Evolutionary conservation across 2,113 vertebrate species (phyloP), one percentile per base, ranked within the genome.

Genomic region (Poeciliopsis turrubarensis): DNA sequence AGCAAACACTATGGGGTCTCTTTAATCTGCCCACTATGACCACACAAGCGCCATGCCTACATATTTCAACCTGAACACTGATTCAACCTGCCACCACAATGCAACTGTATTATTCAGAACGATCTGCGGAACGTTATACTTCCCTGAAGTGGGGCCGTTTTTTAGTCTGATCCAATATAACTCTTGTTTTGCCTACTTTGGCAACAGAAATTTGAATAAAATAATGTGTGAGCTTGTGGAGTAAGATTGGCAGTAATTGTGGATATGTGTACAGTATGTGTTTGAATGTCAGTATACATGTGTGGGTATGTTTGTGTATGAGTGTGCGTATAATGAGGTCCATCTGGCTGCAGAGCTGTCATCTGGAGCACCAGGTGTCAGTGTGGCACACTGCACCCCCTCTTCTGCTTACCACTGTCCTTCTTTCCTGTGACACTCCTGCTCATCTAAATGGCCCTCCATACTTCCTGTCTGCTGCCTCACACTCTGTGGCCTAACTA

Each of bases 321-420:
- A 84, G 77, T 83, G 77, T 78, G 78, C 70, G 65, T 79, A 80
- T 86, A 91, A 86, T 71, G 69, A 78, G 84, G 89, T 93, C 93
- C 94, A 95, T 94, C 93, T 94, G 93, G 92, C 86, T 78, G 71
- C 82, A 69, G 90, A 80, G 86, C 82, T 87, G 92, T 95, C 94
- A 95, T 94, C 94, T 95, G 94, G 92, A 93, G 91, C 88, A 88
- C 93, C 93, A 95, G 94, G 94, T 94, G 94, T 94, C 91, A 90
- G 78, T 26, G 86, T 86, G 86, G 83, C 84, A 81, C 88, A 82
- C 51, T 68, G 70, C 29, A 26, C 80, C 77, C 81, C 80, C 39
- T 39, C 30, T 64, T 66, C 39, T 66, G 60, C 62, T 62, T 32
- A 77, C 82, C 72, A 62, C 86, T 85, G 86, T 71, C 86, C 82